Evolutionary conservation across 1,140 invertebrate genomes (phyloP).

Genomic region (Drosophila erecta): DNA sequence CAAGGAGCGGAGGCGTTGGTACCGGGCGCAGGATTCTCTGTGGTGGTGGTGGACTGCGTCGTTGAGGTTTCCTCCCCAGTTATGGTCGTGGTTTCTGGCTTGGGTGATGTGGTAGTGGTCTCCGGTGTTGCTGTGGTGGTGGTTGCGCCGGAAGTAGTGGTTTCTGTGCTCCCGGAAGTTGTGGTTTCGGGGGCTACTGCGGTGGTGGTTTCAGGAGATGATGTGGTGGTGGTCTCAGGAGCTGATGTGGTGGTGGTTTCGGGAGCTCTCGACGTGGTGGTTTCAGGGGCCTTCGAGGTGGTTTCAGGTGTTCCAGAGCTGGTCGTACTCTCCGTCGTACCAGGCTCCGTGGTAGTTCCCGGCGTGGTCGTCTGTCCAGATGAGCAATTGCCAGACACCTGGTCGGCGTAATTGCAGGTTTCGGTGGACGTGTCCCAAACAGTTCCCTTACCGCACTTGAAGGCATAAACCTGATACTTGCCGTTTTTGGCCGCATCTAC

Average conservation of each 20-base stretch:
- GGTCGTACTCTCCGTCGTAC: constrained; percentile 5
- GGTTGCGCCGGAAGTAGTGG: constrained; percentile 37
- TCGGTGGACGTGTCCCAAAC: constrained; percentile 87
- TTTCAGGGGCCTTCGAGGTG: constrained; percentile 50
- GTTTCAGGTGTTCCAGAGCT: constrained; percentile 24
- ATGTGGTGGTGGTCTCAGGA: constrained; percentile 15
- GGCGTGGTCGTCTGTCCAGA: constrained; percentile 58
- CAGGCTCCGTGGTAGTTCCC: constrained; percentile 12
- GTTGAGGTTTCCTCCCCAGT: constrained; percentile 37
- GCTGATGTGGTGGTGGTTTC: constrained; percentile 25
- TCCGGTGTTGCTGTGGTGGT: constrained; percentile 10
- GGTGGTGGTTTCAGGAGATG: constrained; percentile 68
- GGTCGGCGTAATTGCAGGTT: constrained; percentile 87
- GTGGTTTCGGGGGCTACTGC: constrained; percentile 50
- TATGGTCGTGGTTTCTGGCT: constrained; percentile 40
- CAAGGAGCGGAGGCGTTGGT: constrained; percentile 80
- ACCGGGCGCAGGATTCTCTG: constrained; percentile 18
- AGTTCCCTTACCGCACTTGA: constrained; percentile 88
- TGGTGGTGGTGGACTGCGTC: constrained; percentile 40
- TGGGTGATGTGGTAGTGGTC: neutral
- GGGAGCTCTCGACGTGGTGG: neutral
- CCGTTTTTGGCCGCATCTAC: constrained; percentile 86
- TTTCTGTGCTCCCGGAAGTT: constrained; percentile 24
- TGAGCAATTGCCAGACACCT: constrained; percentile 72
- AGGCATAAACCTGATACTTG: constrained; percentile 87